Evolutionary conservation across 2,113 vertebrate genomes (phyloP), one percentile per base, ranked within the genome.

Genomic region (Cariama cristata): DNA sequence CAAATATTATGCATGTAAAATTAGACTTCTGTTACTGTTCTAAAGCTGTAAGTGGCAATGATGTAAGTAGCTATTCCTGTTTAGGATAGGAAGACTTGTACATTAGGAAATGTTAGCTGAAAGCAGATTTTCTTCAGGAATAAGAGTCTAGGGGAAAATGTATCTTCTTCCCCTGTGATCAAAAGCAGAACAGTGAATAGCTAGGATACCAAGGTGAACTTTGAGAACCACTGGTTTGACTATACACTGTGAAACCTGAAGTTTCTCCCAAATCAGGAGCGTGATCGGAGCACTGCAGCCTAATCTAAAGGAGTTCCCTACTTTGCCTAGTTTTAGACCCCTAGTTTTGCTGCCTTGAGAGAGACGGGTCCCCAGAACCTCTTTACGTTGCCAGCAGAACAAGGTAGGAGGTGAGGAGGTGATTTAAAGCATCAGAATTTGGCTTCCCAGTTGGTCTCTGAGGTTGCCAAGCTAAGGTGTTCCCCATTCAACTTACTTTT

Each of bases 371-470:
- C 32, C 17, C 49, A 50, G 58, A 55, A 56, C 24, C 47, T 60
- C 22, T 13, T 49, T 38, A 16, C 2, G 2, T 59, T 89, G 63
- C 62, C 58, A 50, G 32, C 42, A 75, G 40, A 47, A 44, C 11
- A 19, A 75, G n/a, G 68, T 5, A 21, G 38, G 82, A 81, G 40
- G 33, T 19, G 30, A 49, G 38, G 63, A 55, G 15, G 63, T 55
- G 32, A n/a, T 88, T 12, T 11, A 33, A 2, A 84, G 33, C 38
- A 26, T 35, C 19, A 38, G 58, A 40, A 24, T 17, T 40, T 12
- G n/a, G 40, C 40, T n/a, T 38, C 11, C 2, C 23, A 3, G 9
- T 38, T 0, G 0, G 7, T 47, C 30, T 75, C 22, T 33, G 33
- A 59, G 50, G 33, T 22, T 75, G 44, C 26, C 60, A 22, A 26